Conservation (phyloP, 2,797 vertebrate genomes). For the Heterohyrax brucei region DNA sequence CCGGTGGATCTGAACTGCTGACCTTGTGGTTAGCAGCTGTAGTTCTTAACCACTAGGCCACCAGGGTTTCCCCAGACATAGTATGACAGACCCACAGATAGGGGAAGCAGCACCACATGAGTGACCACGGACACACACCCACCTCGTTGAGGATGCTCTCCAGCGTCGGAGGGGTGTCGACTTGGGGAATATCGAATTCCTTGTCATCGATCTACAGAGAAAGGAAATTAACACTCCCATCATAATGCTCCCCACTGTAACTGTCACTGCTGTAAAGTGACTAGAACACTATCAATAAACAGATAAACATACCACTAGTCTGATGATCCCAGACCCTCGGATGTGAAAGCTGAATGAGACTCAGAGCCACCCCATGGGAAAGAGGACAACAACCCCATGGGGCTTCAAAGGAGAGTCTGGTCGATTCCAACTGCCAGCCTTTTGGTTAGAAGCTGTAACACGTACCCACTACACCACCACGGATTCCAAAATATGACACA, state of each 20-base stretch:
- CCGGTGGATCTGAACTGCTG: too few species aligned
- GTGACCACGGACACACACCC: constrained; percentile 68
- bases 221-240: constrained; percentile 63
- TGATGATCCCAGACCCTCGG: not conserved
- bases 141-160: constrained; percentile 99
- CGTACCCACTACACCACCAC: too few species aligned
- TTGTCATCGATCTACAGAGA: constrained; percentile 97
- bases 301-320: constrained; percentile 50
- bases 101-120: constrained; percentile 25
- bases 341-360: too few species aligned
- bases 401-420: too few species aligned
- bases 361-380: too few species aligned
- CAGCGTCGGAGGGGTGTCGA: constrained; percentile 98
- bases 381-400: too few species aligned
- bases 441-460: too few species aligned
- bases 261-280: not conserved
- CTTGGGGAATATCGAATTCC: constrained; percentile 99
- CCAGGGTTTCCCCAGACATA: too few species aligned
- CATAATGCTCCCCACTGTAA: constrained; percentile 13
- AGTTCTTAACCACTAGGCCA: too few species aligned
- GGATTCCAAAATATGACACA: not conserved
- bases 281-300: constrained; percentile 26
- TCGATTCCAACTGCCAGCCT: too few species aligned
- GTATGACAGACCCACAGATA: constrained; percentile 34
- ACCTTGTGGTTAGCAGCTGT: too few species aligned